Conservation (phyloP, 2,888 invertebrate genomes). For the Cheilosia pagana region DNA sequence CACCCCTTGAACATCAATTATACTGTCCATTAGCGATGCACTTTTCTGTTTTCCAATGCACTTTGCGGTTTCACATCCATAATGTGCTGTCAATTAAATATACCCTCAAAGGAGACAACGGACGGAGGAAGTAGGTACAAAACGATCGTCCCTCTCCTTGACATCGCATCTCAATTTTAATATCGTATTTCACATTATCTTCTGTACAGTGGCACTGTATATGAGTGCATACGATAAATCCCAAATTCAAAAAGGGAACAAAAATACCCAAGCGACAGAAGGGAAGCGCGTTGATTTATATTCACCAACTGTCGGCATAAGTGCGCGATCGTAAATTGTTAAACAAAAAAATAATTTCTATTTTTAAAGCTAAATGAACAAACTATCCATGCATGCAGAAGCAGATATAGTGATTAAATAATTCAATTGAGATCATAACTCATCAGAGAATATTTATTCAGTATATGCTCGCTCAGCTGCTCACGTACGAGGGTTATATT, state of each 20-base stretch:
- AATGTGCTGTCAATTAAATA: constrained; percentile 57
- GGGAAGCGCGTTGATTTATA: constrained; percentile 59
- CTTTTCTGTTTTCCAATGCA: constrained; percentile 63
- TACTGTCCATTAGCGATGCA: constrained; percentile 71
- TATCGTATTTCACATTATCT: constrained; percentile 35
- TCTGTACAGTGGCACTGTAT: background rate
- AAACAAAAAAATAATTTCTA: constrained; percentile 28
- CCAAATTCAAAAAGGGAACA: constrained; percentile 13
- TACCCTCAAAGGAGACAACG: constrained; percentile 32
- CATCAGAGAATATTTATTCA: constrained; percentile 16
- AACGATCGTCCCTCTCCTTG: constrained; percentile 19
- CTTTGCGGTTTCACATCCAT: constrained; percentile 68
- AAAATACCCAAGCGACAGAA: background rate
- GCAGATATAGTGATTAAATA: constrained; percentile 55
- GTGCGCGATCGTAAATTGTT: constrained; percentile 63
- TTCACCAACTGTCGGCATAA: constrained; percentile 51
- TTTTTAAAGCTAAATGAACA: constrained; percentile 34
- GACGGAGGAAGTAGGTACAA: constrained; percentile 15
- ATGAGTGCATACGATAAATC: background rate
- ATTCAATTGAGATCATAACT: constrained; percentile 62
- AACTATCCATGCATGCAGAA: constrained; percentile 31
- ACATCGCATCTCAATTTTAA: constrained; percentile 36
- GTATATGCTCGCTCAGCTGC: too few relatives aligned
- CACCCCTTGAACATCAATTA: constrained; percentile 63
- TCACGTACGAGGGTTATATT: too few relatives aligned